phyloP scores from a whole-genome alignment of 2,113 vertebrate species.

The Lonchura striata region DNA sequence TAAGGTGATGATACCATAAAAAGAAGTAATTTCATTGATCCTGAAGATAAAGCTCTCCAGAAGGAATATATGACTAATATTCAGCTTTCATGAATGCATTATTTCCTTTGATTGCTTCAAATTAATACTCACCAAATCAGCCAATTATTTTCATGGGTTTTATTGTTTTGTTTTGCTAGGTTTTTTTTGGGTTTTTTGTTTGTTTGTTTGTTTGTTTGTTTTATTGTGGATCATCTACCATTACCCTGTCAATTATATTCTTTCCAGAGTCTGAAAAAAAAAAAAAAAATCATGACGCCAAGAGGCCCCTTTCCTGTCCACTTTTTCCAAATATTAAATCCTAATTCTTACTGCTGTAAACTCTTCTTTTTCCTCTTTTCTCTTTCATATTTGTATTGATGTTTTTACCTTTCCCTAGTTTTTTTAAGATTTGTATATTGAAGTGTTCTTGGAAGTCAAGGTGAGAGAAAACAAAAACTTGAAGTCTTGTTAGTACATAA shows the following conservation, averaged over 20 bases:
- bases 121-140: neutral
- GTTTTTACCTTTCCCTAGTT: neutral
- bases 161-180: neutral
- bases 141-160: neutral
- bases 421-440: neutral
- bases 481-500: neutral
- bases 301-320: neutral
- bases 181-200: too few species aligned
- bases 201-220: neutral
- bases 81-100: neutral
- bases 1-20: neutral
- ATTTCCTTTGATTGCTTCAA: neutral
- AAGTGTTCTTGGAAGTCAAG: neutral
- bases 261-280: neutral
- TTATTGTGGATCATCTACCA: neutral
- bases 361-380: neutral
- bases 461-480: neutral
- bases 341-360: neutral
- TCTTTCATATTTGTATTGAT: neutral
- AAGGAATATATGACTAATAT: neutral
- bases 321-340: neutral
- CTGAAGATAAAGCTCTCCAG: neutral
- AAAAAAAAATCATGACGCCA: too few species aligned
- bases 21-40: neutral
- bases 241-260: neutral